Evolutionary conservation across 2,113 vertebrate genomes (phyloP), one percentile per base, ranked within the genome.

Genomic region (Propithecus coquereli): DNA sequence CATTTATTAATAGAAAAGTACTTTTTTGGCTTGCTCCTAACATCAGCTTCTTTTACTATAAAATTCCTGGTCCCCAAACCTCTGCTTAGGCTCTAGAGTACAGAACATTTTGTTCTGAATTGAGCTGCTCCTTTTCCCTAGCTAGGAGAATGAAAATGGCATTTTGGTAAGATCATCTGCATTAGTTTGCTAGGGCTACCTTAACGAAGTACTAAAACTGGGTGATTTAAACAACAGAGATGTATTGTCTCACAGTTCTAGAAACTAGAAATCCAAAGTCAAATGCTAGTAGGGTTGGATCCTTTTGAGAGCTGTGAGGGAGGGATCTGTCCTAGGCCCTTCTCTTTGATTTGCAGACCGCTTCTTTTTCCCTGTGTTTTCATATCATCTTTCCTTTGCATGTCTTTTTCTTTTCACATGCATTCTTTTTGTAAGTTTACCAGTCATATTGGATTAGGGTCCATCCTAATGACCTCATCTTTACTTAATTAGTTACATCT

Each of bases 391-490:
- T 25, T 81, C 18, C 10, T 83, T n/a, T 37, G 9, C 3, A 5
- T 45, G 9, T 88, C 12, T 85, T 16, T 40, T 84, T 73, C 10
- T 66, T 6, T 52, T 37, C 22, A 22, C 2, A 8, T 61, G 0
- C 32, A 32, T 74, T 65, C 11, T 80, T 87, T 61, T 32, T 5
- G n/a, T 52, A 59, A 76, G 0, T 52, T 61, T 27, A 74, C 7
- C 0, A 10, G n/a, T 61, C 40, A 74, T 12, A 40, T 22, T 73
- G 13, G 2, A 84, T 73, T 52, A 66, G 0, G 8, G 0, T 1
- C 6, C 7, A 65, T 2, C 23, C 1, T 57, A 59, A 27, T 14
- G 17, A 37, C 37, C 1, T 59, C 22, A 32, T 43, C 68, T 59
- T 45, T 66, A 66, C 70, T 77, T 52, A 83, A 76, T 30, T 54